Base-by-base conservation (phyloP, 2,888 invertebrate species). In the Conomelus anceps region DNA sequence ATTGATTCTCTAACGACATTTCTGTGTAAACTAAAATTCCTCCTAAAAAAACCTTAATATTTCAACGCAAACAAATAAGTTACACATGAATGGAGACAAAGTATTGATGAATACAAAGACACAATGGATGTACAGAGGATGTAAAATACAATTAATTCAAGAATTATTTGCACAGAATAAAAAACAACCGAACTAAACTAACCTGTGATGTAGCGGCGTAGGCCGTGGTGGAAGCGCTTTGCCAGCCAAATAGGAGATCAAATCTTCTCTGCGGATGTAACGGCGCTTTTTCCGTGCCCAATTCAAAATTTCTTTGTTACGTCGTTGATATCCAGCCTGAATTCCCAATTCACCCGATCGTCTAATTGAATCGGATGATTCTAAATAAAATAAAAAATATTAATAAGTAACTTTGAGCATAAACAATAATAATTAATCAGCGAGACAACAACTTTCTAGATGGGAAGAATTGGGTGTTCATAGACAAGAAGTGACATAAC, bases 221-320 rank as follows among this genome's bases (percentile, higher is more conserved):
- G 94, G 93, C 91, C 94, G 93, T 88, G 95, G 94, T 90, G 96
- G 96, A 90, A 95, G 94, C 91, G 95, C 94, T 93, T 95, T 96
- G 29, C 97, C 97, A 91, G 96, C 95, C 90, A 97, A 94, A 94
- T 96, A 97, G 22, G 96, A 96, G 92, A 97, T 93, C 24, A 97
- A 94, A 92, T 97, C 97, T 92, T 97, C 97, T 84, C 97, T 94
- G 24, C 96, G 94, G 91, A 97, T 97, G 93, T 96, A 95, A 87
- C 94, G 93, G 91, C 96, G 94, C 93, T 95, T 95, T 93, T 96
- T 96, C 91, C 95, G 94, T 22, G 96, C 96, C 97, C 97, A 97
- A 92, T 96, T 95, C 91, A 96, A 94, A 92, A 97, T 93, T 94
- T 97, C 97, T 93, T 95, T 95, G 92, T 96, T 96, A 92, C 96